phyloP scores from a whole-genome alignment of 2,797 vertebrate species.

The Pipistrellus pipistrellus region DNA sequence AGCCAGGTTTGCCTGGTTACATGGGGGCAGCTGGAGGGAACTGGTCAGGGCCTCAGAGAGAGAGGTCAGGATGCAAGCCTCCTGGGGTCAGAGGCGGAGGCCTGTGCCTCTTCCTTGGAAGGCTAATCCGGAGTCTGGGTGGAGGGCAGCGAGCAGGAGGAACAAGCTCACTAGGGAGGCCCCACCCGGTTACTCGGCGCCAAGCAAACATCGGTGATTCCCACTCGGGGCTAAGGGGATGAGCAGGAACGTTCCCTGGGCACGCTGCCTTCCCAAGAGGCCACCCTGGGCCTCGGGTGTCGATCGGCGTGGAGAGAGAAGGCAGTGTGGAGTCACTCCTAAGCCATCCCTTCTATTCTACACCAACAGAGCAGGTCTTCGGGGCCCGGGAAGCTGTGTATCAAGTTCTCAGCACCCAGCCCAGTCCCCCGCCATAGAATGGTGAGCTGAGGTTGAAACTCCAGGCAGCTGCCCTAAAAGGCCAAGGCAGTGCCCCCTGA shows the following conservation, averaged over 20 bases:
- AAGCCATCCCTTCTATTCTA: accelerated
- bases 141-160: not conserved
- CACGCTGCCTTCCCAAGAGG: not conserved
- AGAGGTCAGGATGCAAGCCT: not conserved
- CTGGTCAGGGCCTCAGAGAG: not conserved
- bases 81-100: not conserved
- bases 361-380: not conserved
- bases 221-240: not conserved
- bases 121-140: not conserved
- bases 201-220: not conserved
- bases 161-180: not conserved
- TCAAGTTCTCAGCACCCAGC: not conserved
- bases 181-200: constrained; percentile 41
- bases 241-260: not conserved
- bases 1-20: not conserved
- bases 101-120: not conserved
- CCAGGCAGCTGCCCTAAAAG: not conserved
- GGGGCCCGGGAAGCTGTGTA: accelerated
- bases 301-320: not conserved
- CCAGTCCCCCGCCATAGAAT: too few relatives aligned
- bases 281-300: not conserved
- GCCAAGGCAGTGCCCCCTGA: accelerated
- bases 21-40: not conserved
- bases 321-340: accelerated
- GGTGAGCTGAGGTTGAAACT: not conserved